phyloP scores from a whole-genome alignment of 2,797 vertebrate species.

The Cirrhinus molitorella region DNA sequence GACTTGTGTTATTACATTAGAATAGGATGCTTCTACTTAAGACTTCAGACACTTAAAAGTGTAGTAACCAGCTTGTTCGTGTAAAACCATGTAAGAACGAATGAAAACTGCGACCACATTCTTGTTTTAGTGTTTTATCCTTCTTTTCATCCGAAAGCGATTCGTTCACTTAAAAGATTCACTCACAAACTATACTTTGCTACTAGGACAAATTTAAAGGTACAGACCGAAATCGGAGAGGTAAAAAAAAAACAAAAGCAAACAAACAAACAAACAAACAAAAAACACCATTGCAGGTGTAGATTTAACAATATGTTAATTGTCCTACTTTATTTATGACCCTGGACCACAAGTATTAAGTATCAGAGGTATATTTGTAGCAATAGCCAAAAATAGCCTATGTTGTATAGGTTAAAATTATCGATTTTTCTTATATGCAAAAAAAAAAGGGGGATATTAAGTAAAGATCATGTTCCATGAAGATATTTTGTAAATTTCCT shows the following conservation, averaged over 20 bases:
- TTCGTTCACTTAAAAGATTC: background rate
- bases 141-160: no score
- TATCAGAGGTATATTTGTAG: no score
- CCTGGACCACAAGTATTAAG: no score
- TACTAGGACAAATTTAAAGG: background rate
- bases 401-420: no score
- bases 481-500: no score
- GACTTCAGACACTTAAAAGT: background rate
- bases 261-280: no score
- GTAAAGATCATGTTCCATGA: no score
- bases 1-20: background rate
- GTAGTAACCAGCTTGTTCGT: background rate
- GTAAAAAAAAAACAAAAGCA: no score
- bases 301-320: background rate
- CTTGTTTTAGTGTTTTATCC: background rate
- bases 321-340: background rate
- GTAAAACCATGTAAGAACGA: background rate
- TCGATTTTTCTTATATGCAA: no score
- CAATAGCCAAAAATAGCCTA: no score
- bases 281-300: background rate
- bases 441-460: no score
- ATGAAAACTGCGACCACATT: background rate
- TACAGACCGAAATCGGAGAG: background rate
- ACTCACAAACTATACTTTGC: background rate
- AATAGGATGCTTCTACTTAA: background rate